These are phyloP conservation scores for Neogale vison DNA, from an alignment of 2,113 vertebrate genomes.

Conservation along the genomic window DNA sequence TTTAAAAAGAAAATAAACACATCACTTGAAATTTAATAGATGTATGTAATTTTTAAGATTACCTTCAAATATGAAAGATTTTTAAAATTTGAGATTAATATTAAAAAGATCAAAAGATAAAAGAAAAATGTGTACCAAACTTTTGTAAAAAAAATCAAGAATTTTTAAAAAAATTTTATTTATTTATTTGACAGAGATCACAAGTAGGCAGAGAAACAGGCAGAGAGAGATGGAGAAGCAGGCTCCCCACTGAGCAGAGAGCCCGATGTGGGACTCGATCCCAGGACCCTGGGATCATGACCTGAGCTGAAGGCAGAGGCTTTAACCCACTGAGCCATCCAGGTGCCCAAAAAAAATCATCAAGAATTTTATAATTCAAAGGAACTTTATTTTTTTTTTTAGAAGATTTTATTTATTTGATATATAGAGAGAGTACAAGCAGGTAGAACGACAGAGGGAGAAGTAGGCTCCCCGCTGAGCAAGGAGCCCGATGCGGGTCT, in stretches of 20 bases:
- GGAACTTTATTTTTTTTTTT: background rate
- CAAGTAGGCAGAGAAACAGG: no score
- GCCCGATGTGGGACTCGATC: no score
- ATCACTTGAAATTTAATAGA: background rate
- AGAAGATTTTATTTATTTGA: background rate
- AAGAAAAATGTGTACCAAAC: background rate
- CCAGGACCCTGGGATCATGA: no score
- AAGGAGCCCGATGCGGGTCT: background rate
- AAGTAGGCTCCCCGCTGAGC: background rate
- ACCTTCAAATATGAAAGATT: background rate
- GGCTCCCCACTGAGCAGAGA: no score
- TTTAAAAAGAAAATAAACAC: conserved; percentile 18
- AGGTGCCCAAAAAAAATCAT: background rate
- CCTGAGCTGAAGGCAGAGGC: no score
- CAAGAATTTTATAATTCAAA: background rate
- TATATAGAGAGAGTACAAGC: background rate
- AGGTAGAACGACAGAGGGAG: background rate
- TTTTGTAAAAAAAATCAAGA: background rate
- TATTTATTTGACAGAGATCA: no score
- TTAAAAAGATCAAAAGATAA: background rate
- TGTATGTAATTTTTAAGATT: background rate
- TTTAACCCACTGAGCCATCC: no score
- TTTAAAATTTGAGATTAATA: background rate
- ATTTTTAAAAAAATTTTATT: no score
- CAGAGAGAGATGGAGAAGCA: no score